Evolutionary conservation across 2,113 vertebrate species (phyloP).

Genomic region (Silurus meridionalis): DNA sequence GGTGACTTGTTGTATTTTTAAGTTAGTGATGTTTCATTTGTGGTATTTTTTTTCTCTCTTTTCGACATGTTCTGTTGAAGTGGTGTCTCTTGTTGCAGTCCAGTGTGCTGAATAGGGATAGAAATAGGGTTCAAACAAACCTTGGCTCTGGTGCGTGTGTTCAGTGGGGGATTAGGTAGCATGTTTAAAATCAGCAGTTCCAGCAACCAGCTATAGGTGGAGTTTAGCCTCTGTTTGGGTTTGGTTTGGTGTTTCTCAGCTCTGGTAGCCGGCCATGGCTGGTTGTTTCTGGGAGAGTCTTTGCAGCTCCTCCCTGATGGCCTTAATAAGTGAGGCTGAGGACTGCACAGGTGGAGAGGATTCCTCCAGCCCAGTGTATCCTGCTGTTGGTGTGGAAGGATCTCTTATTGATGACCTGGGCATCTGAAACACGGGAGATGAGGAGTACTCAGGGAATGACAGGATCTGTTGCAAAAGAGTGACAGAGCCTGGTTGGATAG

Average conservation of each 20-base stretch:
- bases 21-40: conserved; percentile 8
- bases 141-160: conserved; percentile 19
- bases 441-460: conserved; percentile 88
- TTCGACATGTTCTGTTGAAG: no score
- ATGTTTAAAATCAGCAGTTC: conserved; percentile 12
- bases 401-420: conserved; percentile 85
- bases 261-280: conserved; percentile 83
- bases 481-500: conserved; percentile 35
- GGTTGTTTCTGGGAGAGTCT: conserved; percentile 95
- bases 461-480: conserved; percentile 72
- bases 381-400: conserved; percentile 81
- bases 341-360: conserved; percentile 85
- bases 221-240: conserved; percentile 11
- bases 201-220: neutral
- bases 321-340: conserved; percentile 95
- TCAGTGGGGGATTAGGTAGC: conserved; percentile 12
- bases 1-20: conserved; percentile 23
- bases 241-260: conserved; percentile 58
- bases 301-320: conserved; percentile 95
- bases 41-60: neutral
- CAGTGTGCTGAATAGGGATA: conserved; percentile 32
- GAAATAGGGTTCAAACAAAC: conserved; percentile 27
- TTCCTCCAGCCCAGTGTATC: conserved; percentile 86
- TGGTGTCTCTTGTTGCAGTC: conserved; percentile 1
- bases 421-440: conserved; percentile 90